A percentile compares a stretch with the other conserved stretches of the same genome.
Evolutionary conservation across 2,797 vertebrate genomes (phyloP).

Genomic region (Peromyscus nudipes): DNA sequence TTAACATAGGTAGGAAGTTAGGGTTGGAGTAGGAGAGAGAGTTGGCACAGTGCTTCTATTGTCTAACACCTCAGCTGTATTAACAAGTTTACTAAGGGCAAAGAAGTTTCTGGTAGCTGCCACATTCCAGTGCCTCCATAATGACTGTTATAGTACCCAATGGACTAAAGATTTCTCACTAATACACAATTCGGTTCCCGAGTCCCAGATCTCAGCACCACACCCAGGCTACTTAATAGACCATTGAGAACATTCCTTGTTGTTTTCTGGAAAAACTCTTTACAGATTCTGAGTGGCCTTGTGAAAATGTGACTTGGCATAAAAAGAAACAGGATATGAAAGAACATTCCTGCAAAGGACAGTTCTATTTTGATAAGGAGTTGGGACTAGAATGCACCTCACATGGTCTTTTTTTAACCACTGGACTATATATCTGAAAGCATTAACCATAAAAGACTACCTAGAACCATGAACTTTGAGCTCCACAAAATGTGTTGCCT

Average conservation of each 20-base stretch:
- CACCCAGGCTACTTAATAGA: not conserved
- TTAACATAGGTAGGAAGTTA: not conserved
- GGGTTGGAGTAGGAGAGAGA: not conserved
- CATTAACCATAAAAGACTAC: conserved; percentile 24
- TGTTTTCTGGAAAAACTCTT: not conserved
- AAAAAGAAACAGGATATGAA: conserved; percentile 59
- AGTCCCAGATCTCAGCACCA: not conserved
- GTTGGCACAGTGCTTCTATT: not conserved
- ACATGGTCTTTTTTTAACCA: conserved; percentile 37
- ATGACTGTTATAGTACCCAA: not conserved
- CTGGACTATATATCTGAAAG: conserved; percentile 37
- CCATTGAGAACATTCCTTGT: not conserved
- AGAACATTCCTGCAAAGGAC: conserved; percentile 35
- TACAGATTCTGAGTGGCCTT: conserved; percentile 19
- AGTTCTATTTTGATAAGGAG: conserved; percentile 48
- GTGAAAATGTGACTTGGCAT: conserved; percentile 52
- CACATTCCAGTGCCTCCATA: not conserved
- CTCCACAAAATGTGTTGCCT: conserved; percentile 69
- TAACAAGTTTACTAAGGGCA: not conserved
- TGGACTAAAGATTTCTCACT: conserved; percentile 39
- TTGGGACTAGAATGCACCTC: not conserved
- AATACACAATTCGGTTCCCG: not conserved
- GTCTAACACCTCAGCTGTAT: not conserved
- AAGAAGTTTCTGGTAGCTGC: not conserved
- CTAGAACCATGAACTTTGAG: conserved; percentile 49